These are phyloP conservation scores for Camponotus pennsylvanicus DNA, from an alignment of 1,140 invertebrate genomes.

Conservation along the genomic window DNA sequence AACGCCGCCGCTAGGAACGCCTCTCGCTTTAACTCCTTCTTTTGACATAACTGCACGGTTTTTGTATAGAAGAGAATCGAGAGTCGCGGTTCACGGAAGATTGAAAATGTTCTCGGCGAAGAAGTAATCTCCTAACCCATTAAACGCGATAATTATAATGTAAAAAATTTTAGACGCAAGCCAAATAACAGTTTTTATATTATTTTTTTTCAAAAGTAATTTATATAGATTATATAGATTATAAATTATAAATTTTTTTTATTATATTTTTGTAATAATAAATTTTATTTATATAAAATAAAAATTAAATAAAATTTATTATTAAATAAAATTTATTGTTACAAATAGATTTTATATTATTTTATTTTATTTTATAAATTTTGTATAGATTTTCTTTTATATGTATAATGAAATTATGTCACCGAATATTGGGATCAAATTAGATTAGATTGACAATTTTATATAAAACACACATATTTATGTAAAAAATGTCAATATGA, in stretches of 20 bases:
- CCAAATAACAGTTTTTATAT: no score
- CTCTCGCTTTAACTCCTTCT: constrained; percentile 42
- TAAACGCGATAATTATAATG: constrained; percentile 18
- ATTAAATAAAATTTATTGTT: no score
- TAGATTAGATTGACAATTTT: neutral
- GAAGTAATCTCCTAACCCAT: neutral
- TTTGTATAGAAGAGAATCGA: constrained; percentile 33
- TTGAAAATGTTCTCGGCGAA: constrained; percentile 18
- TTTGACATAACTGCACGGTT: constrained; percentile 30
- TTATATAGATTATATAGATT: no score
- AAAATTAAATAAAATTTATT: no score
- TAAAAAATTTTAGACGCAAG: constrained; percentile 12
- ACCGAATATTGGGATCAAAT: neutral
- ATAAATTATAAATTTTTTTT: no score
- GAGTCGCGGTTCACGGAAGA: constrained; percentile 12
- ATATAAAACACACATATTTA: neutral
- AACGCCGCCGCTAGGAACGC: constrained; percentile 27
- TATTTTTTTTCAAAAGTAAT: neutral
- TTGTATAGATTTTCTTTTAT: no score
- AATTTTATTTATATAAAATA: no score
- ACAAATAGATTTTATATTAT: no score
- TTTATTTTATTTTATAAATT: no score
- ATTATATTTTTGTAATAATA: no score
- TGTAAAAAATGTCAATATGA: no score
- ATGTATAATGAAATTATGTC: no score